Conservation (phyloP, 1,140 invertebrate species). For the Octopus sinensis region DNA sequence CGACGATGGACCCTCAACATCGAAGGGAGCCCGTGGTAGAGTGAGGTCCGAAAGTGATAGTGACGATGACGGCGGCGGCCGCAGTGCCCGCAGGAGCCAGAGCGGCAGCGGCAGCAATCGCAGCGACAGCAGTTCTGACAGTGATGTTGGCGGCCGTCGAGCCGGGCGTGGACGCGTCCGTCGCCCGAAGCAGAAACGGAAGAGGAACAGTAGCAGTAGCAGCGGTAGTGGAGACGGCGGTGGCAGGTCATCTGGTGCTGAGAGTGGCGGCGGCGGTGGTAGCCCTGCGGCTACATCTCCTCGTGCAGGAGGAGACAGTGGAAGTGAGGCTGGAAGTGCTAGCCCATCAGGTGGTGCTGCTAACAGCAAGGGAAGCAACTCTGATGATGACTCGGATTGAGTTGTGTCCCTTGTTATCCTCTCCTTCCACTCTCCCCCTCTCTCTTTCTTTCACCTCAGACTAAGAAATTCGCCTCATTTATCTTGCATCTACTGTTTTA, state of each 20-base stretch:
- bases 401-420: too few species aligned
- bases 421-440: too few species aligned
- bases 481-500: too few species aligned
- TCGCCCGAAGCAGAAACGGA: too few species aligned
- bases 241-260: not conserved
- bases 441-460: too few species aligned
- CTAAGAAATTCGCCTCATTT: too few species aligned
- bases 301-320: too few species aligned
- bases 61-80: not conserved
- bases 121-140: not conserved
- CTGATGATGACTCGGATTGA: too few species aligned
- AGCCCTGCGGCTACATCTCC: not conserved
- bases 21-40: not conserved
- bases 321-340: too few species aligned
- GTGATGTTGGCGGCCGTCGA: not conserved
- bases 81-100: not conserved
- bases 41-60: not conserved
- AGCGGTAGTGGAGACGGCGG: not conserved
- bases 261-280: not conserved
- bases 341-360: too few species aligned
- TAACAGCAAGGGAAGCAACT: too few species aligned
- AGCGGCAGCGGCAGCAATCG: not conserved
- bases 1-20: not conserved
- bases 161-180: not conserved
- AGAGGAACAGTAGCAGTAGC: not conserved